Conservation (phyloP, 2,888 invertebrate genomes). For the Parapristionchus giblindavisi region DNA sequence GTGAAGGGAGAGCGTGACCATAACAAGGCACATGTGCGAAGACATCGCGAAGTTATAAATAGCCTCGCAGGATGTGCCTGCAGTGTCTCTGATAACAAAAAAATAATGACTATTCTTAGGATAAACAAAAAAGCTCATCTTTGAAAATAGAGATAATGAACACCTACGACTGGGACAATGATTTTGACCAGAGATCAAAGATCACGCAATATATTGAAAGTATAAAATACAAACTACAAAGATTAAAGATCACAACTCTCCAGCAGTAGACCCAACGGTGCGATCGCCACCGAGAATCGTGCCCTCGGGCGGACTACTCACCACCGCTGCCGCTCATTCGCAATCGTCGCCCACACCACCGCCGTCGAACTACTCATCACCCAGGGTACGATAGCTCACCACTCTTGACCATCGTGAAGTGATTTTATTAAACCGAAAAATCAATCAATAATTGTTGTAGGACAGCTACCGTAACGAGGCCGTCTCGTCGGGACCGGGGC, state of each 20-base stretch:
- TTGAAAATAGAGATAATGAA: no score
- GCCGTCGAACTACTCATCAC: conserved; percentile 16
- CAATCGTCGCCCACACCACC: neutral
- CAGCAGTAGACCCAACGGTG: conserved; percentile 30
- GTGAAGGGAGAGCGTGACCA: no score
- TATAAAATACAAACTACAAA: no score
- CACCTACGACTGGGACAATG: no score
- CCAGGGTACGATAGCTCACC: neutral
- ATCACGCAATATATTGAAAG: no score
- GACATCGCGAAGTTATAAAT: no score
- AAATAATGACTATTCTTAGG: no score
- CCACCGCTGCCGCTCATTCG: neutral
- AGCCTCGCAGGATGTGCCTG: no score
- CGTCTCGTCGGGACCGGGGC: conserved; percentile 9
- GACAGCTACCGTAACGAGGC: conserved; percentile 36
- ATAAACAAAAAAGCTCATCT: no score
- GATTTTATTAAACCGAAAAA: neutral
- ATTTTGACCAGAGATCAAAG: no score
- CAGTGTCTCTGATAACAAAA: no score
- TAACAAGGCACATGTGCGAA: no score
- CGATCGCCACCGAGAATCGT: conserved; percentile 30
- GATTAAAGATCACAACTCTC: neutral
- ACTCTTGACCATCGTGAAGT: neutral
- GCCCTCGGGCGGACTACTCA: conserved; percentile 2
- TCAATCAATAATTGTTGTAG: neutral